A percentile compares a stretch with the other conserved stretches of the same genome.
Conservation (phyloP, 1,140 invertebrate species). For the Dendroctonus ponderosae region DNA sequence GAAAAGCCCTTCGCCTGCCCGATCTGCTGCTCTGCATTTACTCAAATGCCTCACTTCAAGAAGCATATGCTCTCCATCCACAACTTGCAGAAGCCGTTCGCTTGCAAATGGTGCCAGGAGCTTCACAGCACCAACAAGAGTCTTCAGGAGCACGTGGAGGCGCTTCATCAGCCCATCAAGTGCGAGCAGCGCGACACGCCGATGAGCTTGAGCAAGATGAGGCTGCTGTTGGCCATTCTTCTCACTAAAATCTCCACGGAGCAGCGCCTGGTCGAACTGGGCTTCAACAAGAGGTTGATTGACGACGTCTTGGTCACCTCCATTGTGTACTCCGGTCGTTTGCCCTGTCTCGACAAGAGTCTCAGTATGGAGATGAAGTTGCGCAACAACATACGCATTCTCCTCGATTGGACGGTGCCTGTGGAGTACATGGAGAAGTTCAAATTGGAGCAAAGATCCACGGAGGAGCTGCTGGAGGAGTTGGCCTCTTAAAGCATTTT, state of each 20-base stretch:
- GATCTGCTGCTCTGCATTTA: constrained; percentile 67
- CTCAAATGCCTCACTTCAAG: constrained; percentile 76
- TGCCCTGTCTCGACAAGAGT: constrained; percentile 57
- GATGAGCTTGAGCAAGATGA: constrained; percentile 72
- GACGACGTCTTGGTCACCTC: constrained; percentile 80
- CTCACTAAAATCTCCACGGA: constrained; percentile 79
- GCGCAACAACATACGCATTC: constrained; percentile 69
- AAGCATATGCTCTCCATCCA: constrained; percentile 81
- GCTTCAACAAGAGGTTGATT: constrained; percentile 78
- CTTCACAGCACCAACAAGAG: constrained; percentile 77
- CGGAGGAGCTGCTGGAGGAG: constrained; percentile 75
- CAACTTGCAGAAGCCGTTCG: constrained; percentile 70
- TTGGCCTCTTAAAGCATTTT: constrained; percentile 56
- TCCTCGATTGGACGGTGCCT: constrained; percentile 79
- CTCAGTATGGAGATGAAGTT: constrained; percentile 61
- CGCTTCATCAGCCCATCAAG: constrained; percentile 50
- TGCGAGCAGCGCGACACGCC: constrained; percentile 50
- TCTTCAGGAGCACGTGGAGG: constrained; percentile 62
- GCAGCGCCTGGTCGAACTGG: constrained; percentile 70
- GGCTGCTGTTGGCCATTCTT: constrained; percentile 73
- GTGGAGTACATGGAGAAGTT: constrained; percentile 75
- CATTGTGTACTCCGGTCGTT: constrained; percentile 68
- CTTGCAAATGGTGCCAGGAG: constrained; percentile 66
- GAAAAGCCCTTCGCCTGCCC: constrained; percentile 80
- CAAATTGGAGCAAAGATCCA: constrained; percentile 66